Percentiles rank a stretch among this genome's conserved stretches.
These are phyloP conservation scores for Syngnathus typhle DNA, from an alignment of 2,113 vertebrate genomes.

Conservation along the genomic window DNA sequence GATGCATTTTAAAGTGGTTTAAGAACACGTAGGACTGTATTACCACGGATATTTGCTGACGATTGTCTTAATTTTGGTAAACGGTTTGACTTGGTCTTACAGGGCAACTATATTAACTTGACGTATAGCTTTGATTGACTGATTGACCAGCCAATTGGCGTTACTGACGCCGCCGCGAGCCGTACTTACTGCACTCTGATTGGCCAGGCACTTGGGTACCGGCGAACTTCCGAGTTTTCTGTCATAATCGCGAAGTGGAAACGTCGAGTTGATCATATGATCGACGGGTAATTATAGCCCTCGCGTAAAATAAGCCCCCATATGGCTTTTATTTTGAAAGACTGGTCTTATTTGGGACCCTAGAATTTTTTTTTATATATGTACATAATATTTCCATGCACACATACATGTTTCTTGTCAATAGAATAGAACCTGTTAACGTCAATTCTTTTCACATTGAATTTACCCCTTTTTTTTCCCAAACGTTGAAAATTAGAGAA, in stretches of 20 bases:
- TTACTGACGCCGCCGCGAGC: neutral
- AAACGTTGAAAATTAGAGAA: no score
- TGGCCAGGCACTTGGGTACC: slow-evolving; percentile 10
- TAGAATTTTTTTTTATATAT: no score
- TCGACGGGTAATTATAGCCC: slow-evolving; percentile 8
- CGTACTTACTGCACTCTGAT: slow-evolving; percentile 22
- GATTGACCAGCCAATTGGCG: slow-evolving; percentile 1
- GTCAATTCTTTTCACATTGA: no score
- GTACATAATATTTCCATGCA: no score
- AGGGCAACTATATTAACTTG: neutral
- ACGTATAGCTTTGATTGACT: slow-evolving; percentile 9
- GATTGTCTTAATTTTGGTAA: neutral
- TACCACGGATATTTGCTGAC: neutral
- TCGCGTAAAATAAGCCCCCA: neutral
- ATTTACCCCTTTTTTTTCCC: no score
- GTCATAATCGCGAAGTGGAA: slow-evolving; percentile 3
- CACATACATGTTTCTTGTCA: no score
- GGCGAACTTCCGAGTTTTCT: neutral
- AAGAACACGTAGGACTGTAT: neutral
- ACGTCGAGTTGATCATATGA: slow-evolving; percentile 10
- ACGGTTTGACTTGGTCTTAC: neutral
- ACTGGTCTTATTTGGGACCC: no score
- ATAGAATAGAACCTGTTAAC: no score
- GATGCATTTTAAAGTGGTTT: no score
- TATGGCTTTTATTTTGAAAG: neutral